These are phyloP conservation scores for Ancistrus triradiatus DNA, from an alignment of 2,113 vertebrate species.

Conservation along the genomic window DNA sequence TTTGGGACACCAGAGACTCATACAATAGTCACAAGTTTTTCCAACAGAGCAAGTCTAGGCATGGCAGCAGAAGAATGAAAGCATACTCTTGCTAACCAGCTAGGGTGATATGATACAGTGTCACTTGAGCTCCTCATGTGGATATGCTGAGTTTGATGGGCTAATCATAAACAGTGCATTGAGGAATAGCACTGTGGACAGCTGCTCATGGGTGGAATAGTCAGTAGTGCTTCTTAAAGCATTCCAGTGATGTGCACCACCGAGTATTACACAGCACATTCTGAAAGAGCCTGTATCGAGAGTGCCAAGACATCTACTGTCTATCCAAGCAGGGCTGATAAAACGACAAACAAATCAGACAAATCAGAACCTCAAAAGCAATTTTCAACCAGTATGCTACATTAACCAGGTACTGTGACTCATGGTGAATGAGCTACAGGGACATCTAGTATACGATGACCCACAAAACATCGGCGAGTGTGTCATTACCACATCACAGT, in stretches of 20 bases:
- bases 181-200: constrained; percentile 21
- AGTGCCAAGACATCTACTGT: not conserved
- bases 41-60: not conserved
- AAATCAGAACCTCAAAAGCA: too few relatives aligned
- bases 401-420: too few relatives aligned
- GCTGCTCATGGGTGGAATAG: not conserved
- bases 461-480: too few relatives aligned
- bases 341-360: constrained; percentile 1
- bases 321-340: not conserved
- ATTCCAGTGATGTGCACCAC: too few relatives aligned
- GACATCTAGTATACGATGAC: too few relatives aligned
- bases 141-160: not conserved
- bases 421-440: too few relatives aligned
- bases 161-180: not conserved
- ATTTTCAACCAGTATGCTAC: too few relatives aligned
- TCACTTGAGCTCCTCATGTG: not conserved
- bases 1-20: too few relatives aligned
- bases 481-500: too few relatives aligned
- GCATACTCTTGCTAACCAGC: constrained; percentile 3
- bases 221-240: not conserved
- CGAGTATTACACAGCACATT: constrained; percentile 5
- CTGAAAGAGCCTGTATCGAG: not conserved
- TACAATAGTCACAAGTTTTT: not conserved
- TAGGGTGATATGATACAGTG: not conserved
- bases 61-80: constrained; percentile 2